Evolutionary conservation across 1,140 invertebrate species (phyloP), one percentile per base, ranked within the genome.

Genomic region (Cydia fagiglandana): DNA sequence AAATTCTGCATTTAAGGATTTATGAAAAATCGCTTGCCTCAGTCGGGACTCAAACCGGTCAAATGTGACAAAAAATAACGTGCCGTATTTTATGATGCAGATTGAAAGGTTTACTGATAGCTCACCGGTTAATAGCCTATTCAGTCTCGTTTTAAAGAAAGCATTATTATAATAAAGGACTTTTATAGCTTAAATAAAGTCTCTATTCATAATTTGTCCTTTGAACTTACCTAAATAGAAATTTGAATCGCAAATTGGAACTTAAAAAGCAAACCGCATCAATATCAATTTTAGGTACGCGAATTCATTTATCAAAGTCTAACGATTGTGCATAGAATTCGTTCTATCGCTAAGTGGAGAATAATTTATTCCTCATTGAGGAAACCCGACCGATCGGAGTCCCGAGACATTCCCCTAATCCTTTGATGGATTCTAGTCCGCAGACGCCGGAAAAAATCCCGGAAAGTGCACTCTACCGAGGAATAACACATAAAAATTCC

Each of bases 281-380:
- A 66, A 53, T 74, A 74, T 77, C 24, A 74, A 77, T 74, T 77
- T 41, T 3, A 38, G 34, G 34, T 38, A 70, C 24, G 41, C 38
- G 74, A 38, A 76, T 41, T 76, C 77, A 73, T 74, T 74, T 73
- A 34, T 20, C 75, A 73, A 38, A 45, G 68, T 74, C 73, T 78
- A 76, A 73, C 75, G 73, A 76, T 80, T 66, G 79, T 80, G 75
- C 76, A 77, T 84, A 79, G 80, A 83, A 86, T 83, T 83, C 82
- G 80, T 70, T 76, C 81, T 83, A 79, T 82, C 83, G 83, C 82
- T 88, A 88, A 90, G 84, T 90, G 88, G 81, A 77, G 85, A 83
- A 91, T 90, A 91, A 92, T 90, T 89, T 91, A 92, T 92, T 90
- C 87, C 84, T 84, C 86, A 90, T 86, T 85, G 83, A 80, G 86